Percentiles rank a stretch among this genome's conserved stretches.
These are phyloP conservation scores for Eupithecia vulgata DNA, from an alignment of 2,888 invertebrate genomes.

Conservation along the genomic window DNA sequence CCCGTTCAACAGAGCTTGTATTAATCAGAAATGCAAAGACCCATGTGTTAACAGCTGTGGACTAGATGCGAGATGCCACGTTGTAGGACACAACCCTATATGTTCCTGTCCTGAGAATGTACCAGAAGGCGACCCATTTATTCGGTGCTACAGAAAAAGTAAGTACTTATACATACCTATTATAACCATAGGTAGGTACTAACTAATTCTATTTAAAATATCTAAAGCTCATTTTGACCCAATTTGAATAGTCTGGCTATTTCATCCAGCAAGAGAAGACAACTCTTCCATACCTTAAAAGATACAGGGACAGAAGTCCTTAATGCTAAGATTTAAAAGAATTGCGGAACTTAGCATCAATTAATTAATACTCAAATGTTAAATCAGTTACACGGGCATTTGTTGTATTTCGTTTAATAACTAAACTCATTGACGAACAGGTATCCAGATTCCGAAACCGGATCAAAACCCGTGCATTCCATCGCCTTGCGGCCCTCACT, in stretches of 20 bases:
- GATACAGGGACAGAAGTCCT: neutral
- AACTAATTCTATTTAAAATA: neutral
- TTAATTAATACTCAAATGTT: neutral
- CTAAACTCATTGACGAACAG: slow-evolving; percentile 46
- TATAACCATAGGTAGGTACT: neutral
- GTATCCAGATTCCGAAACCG: slow-evolving; percentile 59
- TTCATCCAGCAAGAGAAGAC: neutral
- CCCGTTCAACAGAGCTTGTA: slow-evolving; percentile 88
- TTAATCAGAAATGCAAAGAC: slow-evolving; percentile 89
- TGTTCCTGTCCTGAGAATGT: slow-evolving; percentile 88
- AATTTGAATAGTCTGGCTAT: neutral
- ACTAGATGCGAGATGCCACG: slow-evolving; percentile 89
- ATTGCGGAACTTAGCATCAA: neutral
- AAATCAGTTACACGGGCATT: neutral
- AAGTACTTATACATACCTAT: slow-evolving; percentile 54
- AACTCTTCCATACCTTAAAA: neutral
- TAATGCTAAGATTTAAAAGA: neutral
- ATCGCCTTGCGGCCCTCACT: slow-evolving; percentile 88
- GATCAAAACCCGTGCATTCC: slow-evolving; percentile 85
- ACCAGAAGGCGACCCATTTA: slow-evolving; percentile 90
- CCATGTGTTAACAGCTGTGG: slow-evolving; percentile 92
- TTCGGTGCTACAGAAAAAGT: slow-evolving; percentile 85
- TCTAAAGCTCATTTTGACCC: neutral
- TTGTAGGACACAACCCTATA: slow-evolving; percentile 91
- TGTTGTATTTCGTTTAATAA: neutral